Evolutionary conservation across 2,113 vertebrate species (phyloP).

Genomic region (Candoia aspera): DNA sequence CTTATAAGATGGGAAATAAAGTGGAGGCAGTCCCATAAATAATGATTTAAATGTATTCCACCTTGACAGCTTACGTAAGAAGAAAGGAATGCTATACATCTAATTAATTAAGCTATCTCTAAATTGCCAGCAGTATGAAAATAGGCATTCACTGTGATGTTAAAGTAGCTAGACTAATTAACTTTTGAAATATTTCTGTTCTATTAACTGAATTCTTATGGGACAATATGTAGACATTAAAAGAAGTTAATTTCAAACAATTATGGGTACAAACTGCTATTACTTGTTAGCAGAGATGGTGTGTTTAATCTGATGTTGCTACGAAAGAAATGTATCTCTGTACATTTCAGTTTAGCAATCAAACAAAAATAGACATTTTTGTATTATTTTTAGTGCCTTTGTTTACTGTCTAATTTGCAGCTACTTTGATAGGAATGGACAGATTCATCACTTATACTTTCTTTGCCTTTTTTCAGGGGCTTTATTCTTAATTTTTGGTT

Average conservation of each 20-base stretch:
- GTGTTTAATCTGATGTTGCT: background rate
- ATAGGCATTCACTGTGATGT: background rate
- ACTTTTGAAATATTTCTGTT: constrained; percentile 34
- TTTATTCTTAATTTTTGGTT: background rate
- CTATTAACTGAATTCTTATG: constrained; percentile 37
- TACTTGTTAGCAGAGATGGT: background rate
- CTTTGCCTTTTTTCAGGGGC: background rate
- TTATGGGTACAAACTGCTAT: constrained; percentile 35
- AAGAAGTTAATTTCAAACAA: constrained; percentile 43
- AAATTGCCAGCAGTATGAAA: constrained; percentile 30
- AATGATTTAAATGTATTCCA: background rate
- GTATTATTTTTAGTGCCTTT: background rate
- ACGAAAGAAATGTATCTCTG: background rate
- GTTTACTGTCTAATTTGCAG: background rate
- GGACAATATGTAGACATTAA: constrained; percentile 20
- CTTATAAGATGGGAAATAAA: background rate
- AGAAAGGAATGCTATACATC: background rate
- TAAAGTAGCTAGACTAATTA: constrained; percentile 18
- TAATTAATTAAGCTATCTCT: constrained; percentile 3
- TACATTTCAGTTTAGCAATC: background rate
- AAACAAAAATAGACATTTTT: too few species aligned
- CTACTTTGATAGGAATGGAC: background rate
- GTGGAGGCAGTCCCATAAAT: background rate
- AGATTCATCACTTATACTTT: background rate
- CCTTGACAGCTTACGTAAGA: background rate